A percentile compares a stretch with the other conserved stretches of the same genome.
Conservation (phyloP, 53 echinoderm and acorn worm species). For the Echinarachnius parma region DNA sequence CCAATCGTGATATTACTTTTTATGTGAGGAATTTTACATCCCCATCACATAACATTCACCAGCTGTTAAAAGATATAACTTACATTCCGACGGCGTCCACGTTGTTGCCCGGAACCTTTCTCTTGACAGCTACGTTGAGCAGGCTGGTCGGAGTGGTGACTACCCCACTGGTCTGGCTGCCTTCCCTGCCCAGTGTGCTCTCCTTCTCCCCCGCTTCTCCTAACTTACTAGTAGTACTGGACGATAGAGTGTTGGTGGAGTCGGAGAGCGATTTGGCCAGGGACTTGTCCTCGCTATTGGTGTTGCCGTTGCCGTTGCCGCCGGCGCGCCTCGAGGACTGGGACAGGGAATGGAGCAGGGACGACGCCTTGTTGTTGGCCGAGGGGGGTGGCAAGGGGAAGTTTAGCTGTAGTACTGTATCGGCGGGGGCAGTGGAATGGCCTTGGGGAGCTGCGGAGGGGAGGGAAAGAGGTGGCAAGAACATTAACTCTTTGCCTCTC, state of each 20-base stretch:
- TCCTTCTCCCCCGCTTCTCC: constrained; percentile 6
- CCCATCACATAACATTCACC: too few species aligned
- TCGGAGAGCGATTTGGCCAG: constrained; percentile 33
- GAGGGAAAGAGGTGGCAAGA: too few species aligned
- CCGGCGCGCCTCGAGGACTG: constrained; percentile 21
- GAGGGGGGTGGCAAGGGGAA: constrained; percentile 65
- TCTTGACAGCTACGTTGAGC: constrained; percentile 61
- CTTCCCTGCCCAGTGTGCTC: background rate
- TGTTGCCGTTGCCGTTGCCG: too few species aligned
- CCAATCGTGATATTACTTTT: too few species aligned
- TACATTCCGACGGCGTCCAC: constrained; percentile 60
- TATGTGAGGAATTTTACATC: too few species aligned
- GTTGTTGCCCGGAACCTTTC: constrained; percentile 65
- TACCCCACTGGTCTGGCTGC: constrained; percentile 43
- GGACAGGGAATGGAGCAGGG: constrained; percentile 22
- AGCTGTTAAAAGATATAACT: too few species aligned
- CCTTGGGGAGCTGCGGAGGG: constrained; percentile 91
- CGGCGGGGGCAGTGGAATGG: constrained; percentile 99
- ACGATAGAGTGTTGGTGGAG: constrained; percentile 15
- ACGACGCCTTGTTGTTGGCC: constrained; percentile 21
- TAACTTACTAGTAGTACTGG: constrained; percentile 33
- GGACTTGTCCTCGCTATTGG: constrained; percentile 12
- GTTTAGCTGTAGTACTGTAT: constrained; percentile 98
- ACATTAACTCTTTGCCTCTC: too few species aligned
- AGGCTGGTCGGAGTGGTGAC: constrained; percentile 27